Evolutionary conservation across 2,888 invertebrate species (phyloP).

Genomic region (Philaethria dido): DNA sequence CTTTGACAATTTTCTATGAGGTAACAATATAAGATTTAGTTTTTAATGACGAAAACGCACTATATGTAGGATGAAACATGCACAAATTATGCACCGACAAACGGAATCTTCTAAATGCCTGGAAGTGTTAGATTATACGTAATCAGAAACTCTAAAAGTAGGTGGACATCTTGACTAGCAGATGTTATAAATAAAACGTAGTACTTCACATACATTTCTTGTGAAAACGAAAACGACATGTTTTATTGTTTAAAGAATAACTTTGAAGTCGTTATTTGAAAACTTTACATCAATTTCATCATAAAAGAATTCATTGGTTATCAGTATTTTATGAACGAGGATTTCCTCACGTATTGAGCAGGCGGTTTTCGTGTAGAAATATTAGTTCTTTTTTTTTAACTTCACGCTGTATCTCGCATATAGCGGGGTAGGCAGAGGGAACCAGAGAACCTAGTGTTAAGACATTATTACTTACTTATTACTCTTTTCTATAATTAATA

Average conservation of each 20-base stretch:
- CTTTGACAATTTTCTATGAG: neutral
- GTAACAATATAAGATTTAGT: neutral
- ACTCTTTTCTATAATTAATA: too few species aligned
- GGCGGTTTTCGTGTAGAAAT: too few species aligned
- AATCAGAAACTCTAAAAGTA: conserved; percentile 17
- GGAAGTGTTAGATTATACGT: conserved; percentile 38
- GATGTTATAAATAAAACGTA: neutral
- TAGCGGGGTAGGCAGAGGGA: too few species aligned
- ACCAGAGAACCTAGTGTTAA: too few species aligned
- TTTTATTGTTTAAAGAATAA: neutral
- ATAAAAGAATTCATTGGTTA: too few species aligned
- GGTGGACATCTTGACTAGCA: conserved; percentile 6
- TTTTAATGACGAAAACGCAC: neutral
- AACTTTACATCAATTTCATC: too few species aligned
- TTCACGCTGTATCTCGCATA: too few species aligned
- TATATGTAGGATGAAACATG: conserved; percentile 6
- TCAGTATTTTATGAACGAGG: too few species aligned
- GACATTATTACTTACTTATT: too few species aligned
- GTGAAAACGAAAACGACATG: neutral
- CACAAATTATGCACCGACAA: conserved; percentile 27
- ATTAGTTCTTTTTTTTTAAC: too few species aligned
- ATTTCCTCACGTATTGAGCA: too few species aligned
- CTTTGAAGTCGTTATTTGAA: too few species aligned
- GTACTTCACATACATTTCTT: neutral
- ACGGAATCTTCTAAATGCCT: conserved; percentile 26